These are phyloP conservation scores for Eufriesea mexicana DNA, from an alignment of 1,140 invertebrate genomes.

Conservation along the genomic window DNA sequence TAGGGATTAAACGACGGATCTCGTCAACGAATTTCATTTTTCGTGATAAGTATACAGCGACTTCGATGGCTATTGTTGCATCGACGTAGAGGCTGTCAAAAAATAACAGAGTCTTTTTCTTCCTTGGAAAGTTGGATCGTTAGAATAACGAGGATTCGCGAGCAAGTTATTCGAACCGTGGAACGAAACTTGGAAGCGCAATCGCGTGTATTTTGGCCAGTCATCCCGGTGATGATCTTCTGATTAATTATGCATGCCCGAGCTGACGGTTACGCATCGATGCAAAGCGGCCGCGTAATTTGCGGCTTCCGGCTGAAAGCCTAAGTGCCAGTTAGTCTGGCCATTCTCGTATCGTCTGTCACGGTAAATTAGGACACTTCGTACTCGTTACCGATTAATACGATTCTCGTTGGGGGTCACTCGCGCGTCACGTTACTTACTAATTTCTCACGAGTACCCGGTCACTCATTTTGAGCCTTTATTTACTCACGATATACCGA, in stretches of 20 bases:
- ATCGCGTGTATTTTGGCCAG: neutral
- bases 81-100: too few species aligned
- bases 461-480: neutral
- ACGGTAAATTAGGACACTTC: neutral
- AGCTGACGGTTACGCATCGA: neutral
- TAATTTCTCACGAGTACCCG: neutral
- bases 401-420: neutral
- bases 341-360: neutral
- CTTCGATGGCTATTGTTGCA: too few species aligned
- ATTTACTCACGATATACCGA: neutral
- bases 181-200: too few species aligned
- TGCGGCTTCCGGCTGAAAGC: conserved; percentile 1
- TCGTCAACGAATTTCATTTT: too few species aligned
- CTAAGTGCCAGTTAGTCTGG: too few species aligned
- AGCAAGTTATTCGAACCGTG: too few species aligned
- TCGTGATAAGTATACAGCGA: too few species aligned
- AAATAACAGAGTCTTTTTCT: neutral
- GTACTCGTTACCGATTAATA: too few species aligned
- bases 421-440: too few species aligned
- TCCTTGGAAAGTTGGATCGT: neutral
- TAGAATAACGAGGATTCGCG: neutral
- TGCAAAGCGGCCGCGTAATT: conserved; percentile 1
- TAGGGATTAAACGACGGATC: too few species aligned
- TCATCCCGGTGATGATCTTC: neutral
- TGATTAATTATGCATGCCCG: neutral